A percentile compares a stretch with the other conserved stretches of the same genome.
These are phyloP conservation scores for Beaufortia kweichowensis DNA, from an alignment of 2,113 vertebrate species.

Conservation along the genomic window DNA sequence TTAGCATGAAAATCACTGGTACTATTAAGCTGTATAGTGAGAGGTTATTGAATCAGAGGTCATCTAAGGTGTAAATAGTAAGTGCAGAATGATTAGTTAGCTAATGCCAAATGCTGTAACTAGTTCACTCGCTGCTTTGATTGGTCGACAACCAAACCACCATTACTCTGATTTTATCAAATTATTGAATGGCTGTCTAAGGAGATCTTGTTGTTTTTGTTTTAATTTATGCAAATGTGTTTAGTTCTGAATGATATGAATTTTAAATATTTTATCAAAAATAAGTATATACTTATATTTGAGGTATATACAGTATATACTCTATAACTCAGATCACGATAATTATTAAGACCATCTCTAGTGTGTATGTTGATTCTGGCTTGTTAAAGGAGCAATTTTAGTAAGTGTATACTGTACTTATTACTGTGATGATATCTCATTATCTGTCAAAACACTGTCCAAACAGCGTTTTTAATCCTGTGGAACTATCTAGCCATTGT, in stretches of 20 bases:
- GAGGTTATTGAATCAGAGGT: no score
- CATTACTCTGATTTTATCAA: constrained; percentile 4
- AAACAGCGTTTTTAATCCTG: neutral
- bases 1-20: neutral
- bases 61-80: neutral
- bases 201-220: no score
- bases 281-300: no score
- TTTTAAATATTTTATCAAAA: no score
- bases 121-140: neutral
- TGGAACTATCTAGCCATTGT: no score
- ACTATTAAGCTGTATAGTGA: no score
- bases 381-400: neutral
- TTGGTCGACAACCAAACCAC: constrained; percentile 16
- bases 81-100: constrained; percentile 8
- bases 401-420: neutral
- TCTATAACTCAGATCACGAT: constrained; percentile 7
- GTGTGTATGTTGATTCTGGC: neutral
- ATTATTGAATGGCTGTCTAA: constrained; percentile 16
- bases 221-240: no score
- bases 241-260: no score
- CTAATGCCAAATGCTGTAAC: constrained; percentile 21
- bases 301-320: no score
- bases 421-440: neutral
- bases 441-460: neutral
- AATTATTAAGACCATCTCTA: neutral